Percentiles rank a stretch among this genome's conserved stretches.
phyloP scores from a whole-genome alignment of 2,797 vertebrate genomes.

The Staurois parvus region DNA sequence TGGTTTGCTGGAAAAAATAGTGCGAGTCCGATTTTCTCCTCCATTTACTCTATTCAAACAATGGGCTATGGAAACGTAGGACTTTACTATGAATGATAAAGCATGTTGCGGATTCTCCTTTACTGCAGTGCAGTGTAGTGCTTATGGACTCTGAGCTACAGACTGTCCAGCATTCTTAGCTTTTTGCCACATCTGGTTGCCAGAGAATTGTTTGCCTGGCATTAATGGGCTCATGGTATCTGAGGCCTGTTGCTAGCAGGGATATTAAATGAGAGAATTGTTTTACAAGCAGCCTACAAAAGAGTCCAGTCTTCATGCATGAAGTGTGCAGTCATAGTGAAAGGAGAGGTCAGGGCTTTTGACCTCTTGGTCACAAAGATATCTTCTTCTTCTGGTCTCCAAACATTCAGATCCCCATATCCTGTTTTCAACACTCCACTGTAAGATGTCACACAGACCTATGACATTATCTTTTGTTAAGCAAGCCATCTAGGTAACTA shows the following conservation, averaged over 20 bases:
- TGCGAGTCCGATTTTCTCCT: no score
- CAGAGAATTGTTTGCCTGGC: not conserved
- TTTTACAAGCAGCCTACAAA: not conserved
- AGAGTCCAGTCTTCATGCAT: not conserved
- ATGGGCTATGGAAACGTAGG: no score
- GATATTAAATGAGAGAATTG: not conserved
- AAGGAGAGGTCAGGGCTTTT: constrained; percentile 24
- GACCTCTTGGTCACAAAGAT: constrained; percentile 26
- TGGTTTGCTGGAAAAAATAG: no score
- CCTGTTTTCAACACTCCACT: not conserved
- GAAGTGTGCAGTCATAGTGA: constrained; percentile 1
- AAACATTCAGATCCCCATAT: not conserved
- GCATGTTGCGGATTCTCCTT: no score
- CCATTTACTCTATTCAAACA: no score
- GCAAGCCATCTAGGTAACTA: no score
- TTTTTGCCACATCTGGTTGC: not conserved
- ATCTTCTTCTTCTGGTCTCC: constrained; percentile 2
- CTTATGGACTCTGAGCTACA: not conserved
- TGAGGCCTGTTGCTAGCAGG: not conserved
- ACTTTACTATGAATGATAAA: no score
- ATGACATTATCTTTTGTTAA: no score
- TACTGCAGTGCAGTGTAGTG: no score
- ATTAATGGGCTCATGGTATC: not conserved
- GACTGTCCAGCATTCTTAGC: not conserved
- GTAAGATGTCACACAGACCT: not conserved